phyloP scores from a whole-genome alignment of 2,113 vertebrate genomes.

The Macroglossus sobrinus region DNA sequence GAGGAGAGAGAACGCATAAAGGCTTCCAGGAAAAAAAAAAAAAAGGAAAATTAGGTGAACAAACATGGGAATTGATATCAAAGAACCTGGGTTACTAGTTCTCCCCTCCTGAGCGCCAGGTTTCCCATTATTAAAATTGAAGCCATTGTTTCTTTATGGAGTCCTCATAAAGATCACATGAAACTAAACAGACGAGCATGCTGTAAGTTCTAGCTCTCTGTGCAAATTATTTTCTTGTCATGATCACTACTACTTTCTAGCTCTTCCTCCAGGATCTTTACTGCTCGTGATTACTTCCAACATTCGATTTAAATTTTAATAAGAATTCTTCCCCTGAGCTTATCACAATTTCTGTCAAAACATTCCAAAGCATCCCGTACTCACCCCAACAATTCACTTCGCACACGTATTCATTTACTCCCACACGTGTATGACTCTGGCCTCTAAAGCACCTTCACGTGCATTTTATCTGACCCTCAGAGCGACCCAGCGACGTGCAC shows the following conservation, averaged over 20 bases:
- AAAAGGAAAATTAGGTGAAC: not conserved
- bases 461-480: not conserved
- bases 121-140: not conserved
- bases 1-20: not conserved
- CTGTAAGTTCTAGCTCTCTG: not conserved
- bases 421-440: not conserved
- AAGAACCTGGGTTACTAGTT: not conserved
- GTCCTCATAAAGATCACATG: rapidly evolving
- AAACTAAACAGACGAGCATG: not conserved
- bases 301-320: not conserved
- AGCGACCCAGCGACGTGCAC: rapidly evolving
- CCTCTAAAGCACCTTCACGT: not conserved
- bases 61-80: not conserved
- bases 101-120: not conserved
- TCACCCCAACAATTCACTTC: not conserved
- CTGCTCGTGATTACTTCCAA: not conserved
- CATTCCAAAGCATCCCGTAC: not conserved
- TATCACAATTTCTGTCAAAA: not conserved
- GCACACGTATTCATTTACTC: not conserved
- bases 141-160: not conserved
- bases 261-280: not conserved
- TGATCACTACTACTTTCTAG: not conserved
- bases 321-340: not conserved
- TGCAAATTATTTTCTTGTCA: not conserved
- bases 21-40: not conserved